These are phyloP conservation scores for Reticulitermes speratus DNA, from an alignment of 1,140 invertebrate species.

Conservation along the genomic window DNA sequence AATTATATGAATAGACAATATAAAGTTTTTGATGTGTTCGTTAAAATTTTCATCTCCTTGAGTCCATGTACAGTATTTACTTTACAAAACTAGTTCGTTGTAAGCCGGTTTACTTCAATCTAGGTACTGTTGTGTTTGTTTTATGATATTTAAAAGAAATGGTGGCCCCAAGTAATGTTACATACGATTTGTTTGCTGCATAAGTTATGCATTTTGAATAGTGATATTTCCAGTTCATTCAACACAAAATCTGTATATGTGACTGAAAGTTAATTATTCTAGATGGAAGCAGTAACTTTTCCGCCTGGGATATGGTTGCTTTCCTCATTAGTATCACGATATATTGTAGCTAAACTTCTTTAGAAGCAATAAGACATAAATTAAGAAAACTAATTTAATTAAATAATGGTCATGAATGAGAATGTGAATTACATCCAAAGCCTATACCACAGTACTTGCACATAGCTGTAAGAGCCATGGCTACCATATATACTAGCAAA, in stretches of 20 bases:
- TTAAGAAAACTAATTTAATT: too few relatives aligned
- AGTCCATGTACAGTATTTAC: background rate
- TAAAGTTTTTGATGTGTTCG: background rate
- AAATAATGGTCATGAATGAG: too few relatives aligned
- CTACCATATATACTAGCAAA: too few relatives aligned
- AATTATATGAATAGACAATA: background rate
- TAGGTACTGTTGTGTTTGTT: background rate
- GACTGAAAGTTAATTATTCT: too few relatives aligned
- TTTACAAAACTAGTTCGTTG: slow-evolving; percentile 8
- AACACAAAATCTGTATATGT: background rate
- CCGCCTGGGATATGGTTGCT: too few relatives aligned
- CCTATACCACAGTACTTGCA: too few relatives aligned
- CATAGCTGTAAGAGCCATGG: too few relatives aligned
- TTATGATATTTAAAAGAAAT: slow-evolving; percentile 2
- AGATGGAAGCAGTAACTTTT: too few relatives aligned
- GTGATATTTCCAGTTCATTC: background rate
- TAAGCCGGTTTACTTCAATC: background rate
- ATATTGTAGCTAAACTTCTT: too few relatives aligned
- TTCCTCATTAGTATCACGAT: too few relatives aligned
- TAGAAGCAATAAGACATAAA: too few relatives aligned
- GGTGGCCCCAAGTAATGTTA: background rate
- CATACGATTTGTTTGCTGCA: background rate
- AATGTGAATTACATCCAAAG: too few relatives aligned
- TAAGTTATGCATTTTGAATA: background rate
- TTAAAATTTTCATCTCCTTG: background rate